A percentile compares a stretch with the other conserved stretches of the same genome.
These are phyloP conservation scores for Rattus rattus DNA, from an alignment of 2,113 vertebrate genomes.

Conservation along the genomic window DNA sequence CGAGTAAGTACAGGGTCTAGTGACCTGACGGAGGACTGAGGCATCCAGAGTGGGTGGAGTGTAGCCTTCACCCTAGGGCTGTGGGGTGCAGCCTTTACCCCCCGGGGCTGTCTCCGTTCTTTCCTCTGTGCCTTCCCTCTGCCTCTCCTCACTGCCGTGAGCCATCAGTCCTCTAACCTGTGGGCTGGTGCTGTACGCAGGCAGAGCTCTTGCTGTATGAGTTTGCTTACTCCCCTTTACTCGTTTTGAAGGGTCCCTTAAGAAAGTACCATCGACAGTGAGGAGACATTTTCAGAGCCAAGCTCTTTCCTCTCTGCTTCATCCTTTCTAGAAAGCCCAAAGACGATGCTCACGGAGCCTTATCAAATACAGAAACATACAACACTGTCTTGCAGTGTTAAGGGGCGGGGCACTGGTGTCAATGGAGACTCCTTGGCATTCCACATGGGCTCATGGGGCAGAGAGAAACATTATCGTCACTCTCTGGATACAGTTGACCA, in stretches of 20 bases:
- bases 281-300: not conserved
- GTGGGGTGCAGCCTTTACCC: fast-evolving
- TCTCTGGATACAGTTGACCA: not conserved
- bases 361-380: not conserved
- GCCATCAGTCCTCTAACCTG: not conserved
- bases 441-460: not conserved
- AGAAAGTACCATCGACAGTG: not conserved
- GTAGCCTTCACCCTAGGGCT: fast-evolving
- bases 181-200: no score
- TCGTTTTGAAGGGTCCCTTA: not conserved
- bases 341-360: not conserved
- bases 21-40: fast-evolving
- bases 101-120: not conserved
- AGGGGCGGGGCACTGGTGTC: not conserved
- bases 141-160: not conserved
- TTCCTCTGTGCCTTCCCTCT: no score
- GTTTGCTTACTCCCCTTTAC: fast-evolving
- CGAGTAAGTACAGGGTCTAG: slow-evolving; percentile 89
- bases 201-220: no score
- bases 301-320: not conserved
- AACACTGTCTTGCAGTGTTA: not conserved
- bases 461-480: not conserved
- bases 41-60: fast-evolving
- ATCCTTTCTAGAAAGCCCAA: fast-evolving
- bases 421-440: not conserved